A percentile compares a stretch with the other conserved stretches of the same genome.
Conservation (phyloP, 2,113 vertebrate species). For the Aix galericulata region DNA sequence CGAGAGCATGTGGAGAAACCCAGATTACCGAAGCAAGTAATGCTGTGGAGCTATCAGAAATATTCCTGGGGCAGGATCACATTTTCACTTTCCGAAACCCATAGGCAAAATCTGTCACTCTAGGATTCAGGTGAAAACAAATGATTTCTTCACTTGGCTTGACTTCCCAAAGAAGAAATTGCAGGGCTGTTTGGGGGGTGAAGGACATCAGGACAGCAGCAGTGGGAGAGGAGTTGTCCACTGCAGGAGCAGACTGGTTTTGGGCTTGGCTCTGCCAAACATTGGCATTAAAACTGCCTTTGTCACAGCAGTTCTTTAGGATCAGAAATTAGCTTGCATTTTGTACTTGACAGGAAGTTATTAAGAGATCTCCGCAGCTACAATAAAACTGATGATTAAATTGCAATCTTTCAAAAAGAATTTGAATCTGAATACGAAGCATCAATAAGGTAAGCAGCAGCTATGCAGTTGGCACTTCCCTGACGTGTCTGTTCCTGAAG, state of each 20-base stretch:
- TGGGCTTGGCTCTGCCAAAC: background rate
- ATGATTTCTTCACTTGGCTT: background rate
- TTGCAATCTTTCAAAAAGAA: conserved; percentile 56
- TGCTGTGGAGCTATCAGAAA: background rate
- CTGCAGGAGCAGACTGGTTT: background rate
- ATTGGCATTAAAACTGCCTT: background rate
- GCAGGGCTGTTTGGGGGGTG: background rate
- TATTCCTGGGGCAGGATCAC: background rate
- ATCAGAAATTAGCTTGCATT: conserved; percentile 29
- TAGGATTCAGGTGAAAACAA: background rate
- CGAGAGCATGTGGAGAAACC: accelerated
- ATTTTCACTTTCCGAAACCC: background rate
- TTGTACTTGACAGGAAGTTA: conserved; percentile 47
- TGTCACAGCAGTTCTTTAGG: conserved; percentile 11
- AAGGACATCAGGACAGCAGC: background rate
- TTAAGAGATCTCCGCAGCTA: conserved; percentile 28
- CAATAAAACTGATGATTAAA: conserved; percentile 49
- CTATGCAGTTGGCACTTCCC: background rate
- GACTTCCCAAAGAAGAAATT: background rate
- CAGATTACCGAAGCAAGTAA: background rate
- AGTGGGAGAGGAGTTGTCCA: background rate
- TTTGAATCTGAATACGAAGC: conserved; percentile 53
- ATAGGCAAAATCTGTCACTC: background rate
- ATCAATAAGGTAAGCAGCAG: background rate
- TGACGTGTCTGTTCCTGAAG: background rate